Conservation (phyloP, 2,797 vertebrate species). For the Tympanoctomys barrerae region DNA sequence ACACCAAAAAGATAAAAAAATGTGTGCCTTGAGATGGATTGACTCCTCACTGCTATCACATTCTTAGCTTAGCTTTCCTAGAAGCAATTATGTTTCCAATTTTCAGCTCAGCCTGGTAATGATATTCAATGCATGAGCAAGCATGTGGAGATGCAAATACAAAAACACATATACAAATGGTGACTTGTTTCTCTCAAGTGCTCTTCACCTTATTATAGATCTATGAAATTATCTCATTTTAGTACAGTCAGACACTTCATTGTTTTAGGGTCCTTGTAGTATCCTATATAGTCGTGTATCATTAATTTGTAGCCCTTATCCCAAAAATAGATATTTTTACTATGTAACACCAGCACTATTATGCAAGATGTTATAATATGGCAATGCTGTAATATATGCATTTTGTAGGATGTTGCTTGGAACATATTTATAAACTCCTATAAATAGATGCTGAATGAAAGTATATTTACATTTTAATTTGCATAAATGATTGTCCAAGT, state of each 20-base stretch:
- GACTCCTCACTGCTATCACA: neutral
- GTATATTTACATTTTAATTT: neutral
- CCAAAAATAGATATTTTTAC: neutral
- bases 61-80: constrained; percentile 8
- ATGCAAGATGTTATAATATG: neutral
- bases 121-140: neutral
- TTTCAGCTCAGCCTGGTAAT: neutral
- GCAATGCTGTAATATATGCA: neutral
- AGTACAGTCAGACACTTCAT: neutral
- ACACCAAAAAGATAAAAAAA: neutral
- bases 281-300: neutral
- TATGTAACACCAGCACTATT: neutral
- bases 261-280: neutral
- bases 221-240: neutral
- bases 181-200: neutral
- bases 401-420: neutral
- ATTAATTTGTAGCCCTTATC: constrained; percentile 32
- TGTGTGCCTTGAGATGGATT: neutral
- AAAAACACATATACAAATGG: neutral
- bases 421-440: neutral
- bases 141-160: neutral
- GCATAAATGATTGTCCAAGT: constrained; percentile 1
- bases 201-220: neutral
- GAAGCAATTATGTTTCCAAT: neutral
- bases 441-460: constrained; percentile 39